A percentile compares a stretch with the other conserved stretches of the same genome.
These are phyloP conservation scores for Scartelaos histophorus DNA, from an alignment of 2,113 vertebrate genomes.

Conservation along the genomic window DNA sequence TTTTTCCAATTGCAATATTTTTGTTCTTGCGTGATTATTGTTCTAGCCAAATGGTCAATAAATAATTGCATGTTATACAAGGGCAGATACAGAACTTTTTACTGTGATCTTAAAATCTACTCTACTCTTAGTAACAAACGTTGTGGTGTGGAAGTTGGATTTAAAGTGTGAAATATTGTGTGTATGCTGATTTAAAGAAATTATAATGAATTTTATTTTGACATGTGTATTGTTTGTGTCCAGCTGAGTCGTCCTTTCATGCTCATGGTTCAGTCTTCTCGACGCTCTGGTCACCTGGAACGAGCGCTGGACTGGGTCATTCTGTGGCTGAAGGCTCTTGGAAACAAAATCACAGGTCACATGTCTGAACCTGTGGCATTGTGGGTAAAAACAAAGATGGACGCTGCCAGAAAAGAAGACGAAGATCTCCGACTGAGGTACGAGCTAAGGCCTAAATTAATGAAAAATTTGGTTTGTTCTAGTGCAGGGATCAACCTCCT, in stretches of 20 bases:
- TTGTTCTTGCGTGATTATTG: no score
- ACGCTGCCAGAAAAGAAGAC: slow-evolving; percentile 75
- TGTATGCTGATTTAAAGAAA: no score
- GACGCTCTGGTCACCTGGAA: slow-evolving; percentile 74
- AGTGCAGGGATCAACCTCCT: no score
- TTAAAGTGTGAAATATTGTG: no score
- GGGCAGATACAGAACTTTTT: no score
- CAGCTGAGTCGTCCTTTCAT: slow-evolving; percentile 83
- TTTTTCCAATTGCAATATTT: no score
- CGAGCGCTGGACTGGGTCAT: slow-evolving; percentile 77
- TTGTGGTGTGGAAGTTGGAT: no score
- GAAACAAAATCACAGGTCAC: slow-evolving; percentile 54
- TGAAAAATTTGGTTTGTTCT: no score
- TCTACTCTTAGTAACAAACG: no score
- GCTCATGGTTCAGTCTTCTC: slow-evolving; percentile 82
- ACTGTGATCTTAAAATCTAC: no score
- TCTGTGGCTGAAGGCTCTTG: slow-evolving; percentile 81
- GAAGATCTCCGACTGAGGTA: slow-evolving; percentile 83
- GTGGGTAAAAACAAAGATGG: slow-evolving; percentile 86
- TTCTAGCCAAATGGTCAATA: no score
- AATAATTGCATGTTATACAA: no score
- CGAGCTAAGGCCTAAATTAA: background rate
- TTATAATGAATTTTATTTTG: background rate
- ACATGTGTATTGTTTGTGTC: background rate
- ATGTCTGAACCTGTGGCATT: slow-evolving; percentile 82